Evolutionary conservation across 2,113 vertebrate species (phyloP).

Genomic region (Baryphthengus martii): DNA sequence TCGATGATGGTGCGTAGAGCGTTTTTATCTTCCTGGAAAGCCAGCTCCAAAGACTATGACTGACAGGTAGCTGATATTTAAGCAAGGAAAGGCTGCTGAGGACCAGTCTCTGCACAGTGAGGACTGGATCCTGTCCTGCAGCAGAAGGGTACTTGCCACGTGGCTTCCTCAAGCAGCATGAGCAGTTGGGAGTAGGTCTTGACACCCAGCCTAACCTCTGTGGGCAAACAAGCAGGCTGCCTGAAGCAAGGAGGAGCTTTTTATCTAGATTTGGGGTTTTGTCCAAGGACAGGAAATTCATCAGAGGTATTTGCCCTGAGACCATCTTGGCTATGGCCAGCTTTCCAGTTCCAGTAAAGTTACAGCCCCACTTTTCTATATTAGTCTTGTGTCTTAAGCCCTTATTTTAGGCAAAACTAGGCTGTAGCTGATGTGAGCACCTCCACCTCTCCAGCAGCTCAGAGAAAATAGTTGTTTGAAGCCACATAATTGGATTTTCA

Average conservation of each 20-base stretch:
- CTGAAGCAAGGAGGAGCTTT: background rate
- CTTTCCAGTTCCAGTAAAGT: background rate
- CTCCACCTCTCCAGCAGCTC: background rate
- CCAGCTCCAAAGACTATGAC: background rate
- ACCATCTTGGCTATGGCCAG: background rate
- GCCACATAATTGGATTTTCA: background rate
- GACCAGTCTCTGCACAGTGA: accelerated
- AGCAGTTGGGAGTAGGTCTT: background rate
- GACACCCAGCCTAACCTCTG: background rate
- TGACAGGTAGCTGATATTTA: background rate
- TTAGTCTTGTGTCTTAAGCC: background rate
- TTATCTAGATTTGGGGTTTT: background rate
- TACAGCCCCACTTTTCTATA: background rate
- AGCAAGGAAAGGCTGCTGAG: background rate
- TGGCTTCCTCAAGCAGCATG: accelerated
- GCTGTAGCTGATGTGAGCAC: background rate
- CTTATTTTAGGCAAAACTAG: background rate
- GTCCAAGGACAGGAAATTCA: background rate
- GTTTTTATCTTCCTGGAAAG: conserved; percentile 23
- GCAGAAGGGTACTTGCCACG: background rate
- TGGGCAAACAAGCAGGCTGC: background rate
- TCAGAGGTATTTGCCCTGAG: background rate
- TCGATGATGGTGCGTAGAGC: background rate
- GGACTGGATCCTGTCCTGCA: background rate
- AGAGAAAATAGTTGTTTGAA: background rate